Base-by-base conservation (phyloP, 2,888 invertebrate species). In the Chrysopilus asiliformis region DNA sequence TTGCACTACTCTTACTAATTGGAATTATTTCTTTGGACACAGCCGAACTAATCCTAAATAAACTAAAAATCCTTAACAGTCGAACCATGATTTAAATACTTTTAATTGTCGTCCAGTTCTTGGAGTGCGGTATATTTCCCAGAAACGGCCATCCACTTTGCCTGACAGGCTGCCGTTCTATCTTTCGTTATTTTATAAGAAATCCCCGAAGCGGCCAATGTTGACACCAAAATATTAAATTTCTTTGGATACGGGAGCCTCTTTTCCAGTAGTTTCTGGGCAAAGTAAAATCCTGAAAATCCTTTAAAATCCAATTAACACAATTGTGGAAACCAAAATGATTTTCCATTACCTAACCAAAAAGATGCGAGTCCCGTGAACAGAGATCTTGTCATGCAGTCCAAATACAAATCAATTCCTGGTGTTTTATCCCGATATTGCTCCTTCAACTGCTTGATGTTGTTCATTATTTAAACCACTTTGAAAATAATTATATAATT, bases 71-170 rank as follows among this genome's bases (percentile, higher is more conserved):
- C 8, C 13, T 13, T 28, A 14, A 8, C 20, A 36, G 7, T 13
- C 29, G 8, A 9, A 9, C 24, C 8, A 37, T 3, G 4, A 12
- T 25, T 22, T 22, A 8, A 8, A 8, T 22, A 8, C 10, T 10
- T 22, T 10, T 22, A 31, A 25, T 5, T 29, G 10, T 12, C 13
- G 13, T 47, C 49, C 55, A 14, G 53, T 52, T 60, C 60, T 35
- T 60, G 57, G 17, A 65, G 53, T 36, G 60, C 55, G 3, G 64
- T 57, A 41, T 59, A 56, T 41, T 63, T 65, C 39, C 57, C 55
- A 46, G 65, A 66, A 12, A 54, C 55, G 20, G 65, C 63, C 59
- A 66, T 58, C 66, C 67, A 67, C 30, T 57, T 58, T 10, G 60
- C 58, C 49, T 65, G 65, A 41, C 66, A 67, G n/a, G 59, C 49